Evolutionary conservation across 1,140 invertebrate genomes (phyloP).

Genomic region (Drosophila parabipectinata): DNA sequence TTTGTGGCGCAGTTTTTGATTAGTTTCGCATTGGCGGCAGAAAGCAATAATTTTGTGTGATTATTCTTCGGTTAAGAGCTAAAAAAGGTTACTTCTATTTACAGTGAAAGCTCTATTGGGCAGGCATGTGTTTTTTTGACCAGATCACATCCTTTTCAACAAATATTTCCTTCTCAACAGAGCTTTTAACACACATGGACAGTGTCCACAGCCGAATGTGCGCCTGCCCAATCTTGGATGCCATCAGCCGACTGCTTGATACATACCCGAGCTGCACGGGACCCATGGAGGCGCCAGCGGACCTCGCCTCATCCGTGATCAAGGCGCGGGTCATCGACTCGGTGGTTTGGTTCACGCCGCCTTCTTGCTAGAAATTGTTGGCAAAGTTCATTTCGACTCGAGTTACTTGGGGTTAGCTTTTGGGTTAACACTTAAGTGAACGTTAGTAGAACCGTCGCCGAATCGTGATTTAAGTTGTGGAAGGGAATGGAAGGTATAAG

Average conservation of each 20-base stretch:
- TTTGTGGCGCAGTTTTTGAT: conserved; percentile 30
- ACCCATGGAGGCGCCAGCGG: conserved; percentile 90
- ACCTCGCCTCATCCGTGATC: conserved; percentile 94
- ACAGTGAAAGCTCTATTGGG: conserved; percentile 25
- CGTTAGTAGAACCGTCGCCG: conserved; percentile 52
- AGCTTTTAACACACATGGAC: neutral
- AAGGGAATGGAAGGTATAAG: no score
- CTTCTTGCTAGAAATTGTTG: conserved; percentile 89
- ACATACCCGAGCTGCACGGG: conserved; percentile 96
- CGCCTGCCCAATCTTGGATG: conserved; percentile 20
- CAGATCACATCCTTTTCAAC: neutral
- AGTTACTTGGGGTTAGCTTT: conserved; percentile 14
- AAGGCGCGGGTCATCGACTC: conserved; percentile 96
- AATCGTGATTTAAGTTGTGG: conserved; percentile 22
- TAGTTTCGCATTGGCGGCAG: conserved; percentile 46
- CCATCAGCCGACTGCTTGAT: conserved; percentile 71
- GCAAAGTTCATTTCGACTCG: conserved; percentile 46
- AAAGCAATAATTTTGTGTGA: conserved; percentile 79
- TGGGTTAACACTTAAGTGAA: conserved; percentile 10
- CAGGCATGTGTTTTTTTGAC: neutral
- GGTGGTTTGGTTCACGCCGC: conserved; percentile 93
- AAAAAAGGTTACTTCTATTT: conserved; percentile 25
- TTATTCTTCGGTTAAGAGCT: conserved; percentile 35
- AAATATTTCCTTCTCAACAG: no score
- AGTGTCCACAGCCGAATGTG: conserved; percentile 25